These are phyloP conservation scores for Trichomalopsis sarcophagae DNA, from an alignment of 1,140 invertebrate species.

Conservation along the genomic window DNA sequence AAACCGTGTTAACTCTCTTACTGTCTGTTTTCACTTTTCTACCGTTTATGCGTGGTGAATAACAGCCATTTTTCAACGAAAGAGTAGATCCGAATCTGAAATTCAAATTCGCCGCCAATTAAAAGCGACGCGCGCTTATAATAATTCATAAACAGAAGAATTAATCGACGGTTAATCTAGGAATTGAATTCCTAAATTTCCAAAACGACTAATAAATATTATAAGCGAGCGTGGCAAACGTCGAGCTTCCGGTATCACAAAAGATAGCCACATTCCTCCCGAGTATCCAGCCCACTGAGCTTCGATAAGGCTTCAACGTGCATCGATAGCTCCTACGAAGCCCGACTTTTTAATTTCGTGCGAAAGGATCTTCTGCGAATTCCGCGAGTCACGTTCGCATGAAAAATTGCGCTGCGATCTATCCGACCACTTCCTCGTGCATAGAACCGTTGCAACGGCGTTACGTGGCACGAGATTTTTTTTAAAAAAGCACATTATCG, in stretches of 20 bases:
- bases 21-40: too few relatives aligned
- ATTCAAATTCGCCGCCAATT: too few relatives aligned
- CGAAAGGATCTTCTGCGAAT: constrained; percentile 37
- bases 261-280: constrained; percentile 12
- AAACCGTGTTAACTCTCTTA: background rate
- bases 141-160: too few relatives aligned
- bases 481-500: background rate
- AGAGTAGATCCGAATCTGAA: too few relatives aligned
- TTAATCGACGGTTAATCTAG: too few relatives aligned
- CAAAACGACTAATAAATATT: too few relatives aligned
- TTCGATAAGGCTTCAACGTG: constrained; percentile 38
- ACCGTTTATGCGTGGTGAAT: too few relatives aligned
- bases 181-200: too few relatives aligned
- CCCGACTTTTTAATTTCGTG: constrained; percentile 20
- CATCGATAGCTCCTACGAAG: background rate
- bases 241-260: constrained; percentile 24
- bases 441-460: background rate
- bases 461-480: too few relatives aligned
- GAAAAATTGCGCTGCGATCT: background rate
- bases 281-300: background rate
- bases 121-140: too few relatives aligned
- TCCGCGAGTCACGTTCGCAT: background rate
- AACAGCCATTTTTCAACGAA: too few relatives aligned
- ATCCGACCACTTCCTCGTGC: background rate
- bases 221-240: background rate